Evolutionary conservation across 2,797 vertebrate genomes (phyloP), one percentile per base, ranked within the genome.

Genomic region (Eulemur albifrons): DNA sequence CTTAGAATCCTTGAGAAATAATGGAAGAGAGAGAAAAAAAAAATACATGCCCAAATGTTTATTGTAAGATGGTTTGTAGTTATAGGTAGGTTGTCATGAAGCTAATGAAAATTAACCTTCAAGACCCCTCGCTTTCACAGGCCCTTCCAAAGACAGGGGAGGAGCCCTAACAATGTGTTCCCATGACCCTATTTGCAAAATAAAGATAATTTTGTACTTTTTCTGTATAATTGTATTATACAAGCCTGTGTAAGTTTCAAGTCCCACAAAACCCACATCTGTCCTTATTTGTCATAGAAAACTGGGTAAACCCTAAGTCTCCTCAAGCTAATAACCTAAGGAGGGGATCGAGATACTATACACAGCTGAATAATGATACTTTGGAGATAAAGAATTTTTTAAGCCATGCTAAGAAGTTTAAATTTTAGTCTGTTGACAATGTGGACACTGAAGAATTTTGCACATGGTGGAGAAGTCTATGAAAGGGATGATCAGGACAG

Each of bases 391-490:
- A 88, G 27, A 76, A 43, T 50, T 82, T 57, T 95, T 80, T 57
- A 93, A 96, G 59, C 65, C 50, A 77, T 69, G 63, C 83, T 93
- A 20, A 93, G 50, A 92, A 59, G 48, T 94, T 88, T 83, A 77
- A 27, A 57, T 92, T 83, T 67, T 65, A 87, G 61, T 43, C 20
- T 96, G 52, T 57, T 97, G 77, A 83, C 70, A 57, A 43, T 50
- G 11, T 70, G 13, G 23, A 80, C 63, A n/a, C 18, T 72, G 76
- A 85, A 77, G 48, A 82, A 87, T 86, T 77, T 97, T 94, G 82
- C 86, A 85, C 50, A 48, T 50, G n/a, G 23, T 35, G 30, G 20
- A 76, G 50, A 70, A 80, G 30, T 76, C 63, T 32, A 0, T 25
- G 38, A 70, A 94, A 90, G 59, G 17, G 17, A 54, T 57, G 15